Evolutionary conservation across 35 echinoderm and acorn worm species (phyloP).

Genomic region (Hemicentrotus pulcherrimus): DNA sequence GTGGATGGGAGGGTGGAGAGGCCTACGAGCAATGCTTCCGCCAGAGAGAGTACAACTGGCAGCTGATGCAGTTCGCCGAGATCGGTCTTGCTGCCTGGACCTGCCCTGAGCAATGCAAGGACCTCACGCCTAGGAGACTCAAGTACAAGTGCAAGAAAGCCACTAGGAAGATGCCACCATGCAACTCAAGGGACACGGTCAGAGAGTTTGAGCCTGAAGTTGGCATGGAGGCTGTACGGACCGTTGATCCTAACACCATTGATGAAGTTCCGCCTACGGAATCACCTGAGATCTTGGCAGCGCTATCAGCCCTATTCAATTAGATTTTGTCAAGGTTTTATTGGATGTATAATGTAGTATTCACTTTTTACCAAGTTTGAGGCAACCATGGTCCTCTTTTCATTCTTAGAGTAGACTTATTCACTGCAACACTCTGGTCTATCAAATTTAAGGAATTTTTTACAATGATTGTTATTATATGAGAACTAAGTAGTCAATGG

Average conservation of each 20-base stretch:
- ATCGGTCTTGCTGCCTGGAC: constrained; percentile 48
- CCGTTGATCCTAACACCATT: not conserved
- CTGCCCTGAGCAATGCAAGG: constrained; percentile 38
- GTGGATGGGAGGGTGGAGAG: constrained; percentile 51
- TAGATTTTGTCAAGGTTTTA: not conserved
- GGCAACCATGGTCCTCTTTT: not conserved
- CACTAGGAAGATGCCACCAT: not conserved
- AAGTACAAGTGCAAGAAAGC: constrained; percentile 57
- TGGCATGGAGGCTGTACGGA: not conserved
- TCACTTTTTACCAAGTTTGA: not conserved
- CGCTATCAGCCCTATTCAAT: not conserved
- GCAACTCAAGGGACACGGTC: not conserved
- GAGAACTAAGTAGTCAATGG: too few relatives aligned
- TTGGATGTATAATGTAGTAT: not conserved
- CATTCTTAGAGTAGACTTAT: not conserved
- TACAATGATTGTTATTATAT: too few relatives aligned
- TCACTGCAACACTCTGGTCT: not conserved
- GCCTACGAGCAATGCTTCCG: constrained; percentile 59
- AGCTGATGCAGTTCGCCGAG: constrained; percentile 31
- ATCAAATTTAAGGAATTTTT: too few relatives aligned
- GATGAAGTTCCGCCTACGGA: not conserved
- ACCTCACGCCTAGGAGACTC: not conserved
- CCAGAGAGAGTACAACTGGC: constrained; percentile 55
- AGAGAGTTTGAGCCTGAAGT: not conserved
- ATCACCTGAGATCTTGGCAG: not conserved